Conservation (phyloP, 35 echinoderm and acorn worm species). For the Ptychodera flava region DNA sequence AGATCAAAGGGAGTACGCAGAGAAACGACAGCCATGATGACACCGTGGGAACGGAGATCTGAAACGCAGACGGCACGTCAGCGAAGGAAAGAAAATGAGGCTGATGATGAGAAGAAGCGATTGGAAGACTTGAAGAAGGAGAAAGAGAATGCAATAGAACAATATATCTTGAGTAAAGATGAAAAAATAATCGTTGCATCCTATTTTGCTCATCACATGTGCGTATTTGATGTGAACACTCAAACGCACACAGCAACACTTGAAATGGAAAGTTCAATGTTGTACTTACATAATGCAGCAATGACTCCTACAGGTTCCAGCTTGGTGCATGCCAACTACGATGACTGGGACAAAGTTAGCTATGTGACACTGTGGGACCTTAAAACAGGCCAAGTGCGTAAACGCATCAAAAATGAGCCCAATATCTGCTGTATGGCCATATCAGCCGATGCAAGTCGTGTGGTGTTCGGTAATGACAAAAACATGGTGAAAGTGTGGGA, state of each 20-base stretch:
- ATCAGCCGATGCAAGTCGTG: constrained; percentile 50
- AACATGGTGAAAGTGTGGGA: constrained; percentile 89
- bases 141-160: constrained; percentile 93
- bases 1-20: constrained; percentile 29
- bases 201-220: constrained; percentile 90
- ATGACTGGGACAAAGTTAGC: constrained; percentile 79
- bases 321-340: constrained; percentile 80
- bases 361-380: constrained; percentile 93
- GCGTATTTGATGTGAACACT: constrained; percentile 67
- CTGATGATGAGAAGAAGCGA: constrained; percentile 67
- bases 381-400: constrained; percentile 50
- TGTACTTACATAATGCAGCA: constrained; percentile 65
- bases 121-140: constrained; percentile 74
- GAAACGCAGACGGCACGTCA: constrained; percentile 52
- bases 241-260: constrained; percentile 74
- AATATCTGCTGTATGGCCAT: constrained; percentile 88
- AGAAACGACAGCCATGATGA: constrained; percentile 65
- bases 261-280: constrained; percentile 80
- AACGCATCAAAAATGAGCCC: constrained; percentile 79
- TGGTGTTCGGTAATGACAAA: constrained; percentile 84
- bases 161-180: constrained; percentile 76
- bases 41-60: constrained; percentile 84
- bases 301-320: constrained; percentile 51
- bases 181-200: constrained; percentile 79
- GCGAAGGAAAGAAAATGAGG: constrained; percentile 55